Evolutionary conservation across 2,797 vertebrate species (phyloP), one percentile per base, ranked within the genome.

Genomic region (Channallabes apus): DNA sequence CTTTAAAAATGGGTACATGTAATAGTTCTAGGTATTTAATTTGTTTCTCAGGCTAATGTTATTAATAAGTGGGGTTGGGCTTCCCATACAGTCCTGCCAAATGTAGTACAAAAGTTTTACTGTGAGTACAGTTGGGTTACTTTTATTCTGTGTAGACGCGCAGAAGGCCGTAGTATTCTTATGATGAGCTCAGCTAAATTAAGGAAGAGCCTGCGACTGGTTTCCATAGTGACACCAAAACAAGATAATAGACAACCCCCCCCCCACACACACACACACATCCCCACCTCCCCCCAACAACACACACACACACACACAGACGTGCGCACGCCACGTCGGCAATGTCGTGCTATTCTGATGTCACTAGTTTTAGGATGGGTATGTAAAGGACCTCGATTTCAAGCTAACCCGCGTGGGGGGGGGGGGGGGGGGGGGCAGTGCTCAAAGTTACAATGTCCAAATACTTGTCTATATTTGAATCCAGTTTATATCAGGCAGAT

Each of bases 151-250:
- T 72, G 54, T 68, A 88, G 54, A 84, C 82, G 77, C 79, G 46
- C 67, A 68, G 59, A 82, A 54, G 62, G 71, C 72, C 82, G 64
- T 85, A 78, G 85, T 86, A 84, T 86, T 86, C 73, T 79, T 84
- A 87, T 85, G 84, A 89, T 84, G 83, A 87, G 84, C 87, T 84
- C 68, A 87, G 87, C 82, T 84, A 56, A n/a, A 86, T 77, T 82
- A 88, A 84, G 85, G 75, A 84, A 87, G 75, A 87, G 86, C 82
- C 87, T 85, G 85, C 85, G 86, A 88, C 77, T 84, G 88, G 88
- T 90, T 90, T 89, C 89, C 89, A 90, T 90, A 87, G 89, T 86
- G 89, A 90, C 89, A 46, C 65, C 72, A 80, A 84, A 86, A 88
- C 87, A 87, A 89, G 84, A 89, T 89, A 90, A 89, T 86, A 86